phyloP scores from a whole-genome alignment of 2,888 invertebrate genomes.

The Argyresthia albistria region DNA sequence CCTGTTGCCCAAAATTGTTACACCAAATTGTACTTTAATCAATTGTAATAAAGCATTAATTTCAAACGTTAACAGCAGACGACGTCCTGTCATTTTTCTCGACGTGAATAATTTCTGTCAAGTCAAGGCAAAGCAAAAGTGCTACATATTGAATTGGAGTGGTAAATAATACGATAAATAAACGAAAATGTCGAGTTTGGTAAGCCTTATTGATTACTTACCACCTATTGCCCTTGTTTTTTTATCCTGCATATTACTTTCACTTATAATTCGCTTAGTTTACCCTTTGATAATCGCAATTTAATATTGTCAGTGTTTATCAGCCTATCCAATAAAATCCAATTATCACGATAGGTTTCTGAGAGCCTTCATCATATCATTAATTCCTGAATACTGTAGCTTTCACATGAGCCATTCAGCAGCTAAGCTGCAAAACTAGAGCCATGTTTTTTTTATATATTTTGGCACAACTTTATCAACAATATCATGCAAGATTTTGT shows the following conservation, averaged over 20 bases:
- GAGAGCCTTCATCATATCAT: too few relatives aligned
- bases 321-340: not conserved
- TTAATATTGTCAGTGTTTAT: not conserved
- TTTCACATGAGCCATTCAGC: too few relatives aligned
- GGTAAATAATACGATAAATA: slow-evolving; percentile 19
- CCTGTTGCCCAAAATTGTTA: not conserved
- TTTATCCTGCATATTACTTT: not conserved
- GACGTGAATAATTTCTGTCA: slow-evolving; percentile 55
- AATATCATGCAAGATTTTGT: too few relatives aligned
- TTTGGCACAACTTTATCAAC: too few relatives aligned
- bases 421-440: too few relatives aligned
- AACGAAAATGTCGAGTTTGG: slow-evolving; percentile 52
- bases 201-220: slow-evolving; percentile 24
- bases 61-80: slow-evolving; percentile 5
- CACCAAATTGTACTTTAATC: not conserved
- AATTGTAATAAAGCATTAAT: slow-evolving; percentile 1
- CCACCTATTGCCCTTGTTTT: not conserved
- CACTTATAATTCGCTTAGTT: not conserved
- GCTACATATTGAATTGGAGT: slow-evolving; percentile 16
- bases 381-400: too few relatives aligned
- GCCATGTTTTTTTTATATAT: too few relatives aligned
- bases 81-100: slow-evolving; percentile 37
- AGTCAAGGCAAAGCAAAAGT: slow-evolving; percentile 7
- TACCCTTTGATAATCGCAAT: not conserved
- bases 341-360: too few relatives aligned